Base-by-base conservation (phyloP, 2,888 invertebrate genomes). In the Leucania comma region DNA sequence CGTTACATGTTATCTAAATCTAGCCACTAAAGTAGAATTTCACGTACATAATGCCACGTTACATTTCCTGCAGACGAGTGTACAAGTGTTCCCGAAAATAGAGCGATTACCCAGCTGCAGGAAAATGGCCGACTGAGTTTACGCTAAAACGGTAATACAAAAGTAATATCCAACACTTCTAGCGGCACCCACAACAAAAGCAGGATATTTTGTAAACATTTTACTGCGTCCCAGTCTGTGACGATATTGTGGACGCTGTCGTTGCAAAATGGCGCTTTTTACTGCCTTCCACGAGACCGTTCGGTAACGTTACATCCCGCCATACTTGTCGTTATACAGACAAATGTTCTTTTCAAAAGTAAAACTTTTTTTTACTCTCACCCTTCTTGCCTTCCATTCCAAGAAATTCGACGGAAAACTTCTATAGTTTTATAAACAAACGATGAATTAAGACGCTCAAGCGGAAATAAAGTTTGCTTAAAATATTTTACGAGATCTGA, bases 201-300 rank as follows among this genome's bases (percentile, higher is more conserved):
- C 90, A 89, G 91, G 91, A 93, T 92, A 93, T 94, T 94, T 94
- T 94, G 95, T 94, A 93, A 94, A 93, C 94, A 94, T 95, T 95
- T 95, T 95, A 95, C 92, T 94, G 90, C 94, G 92, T 86, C 92
- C 91, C 95, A 90, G 94, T 89, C 94, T 95, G 95, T 91, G 93
- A 91, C 94, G 91, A 90, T 94, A 94, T 94, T 94, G 94, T 93
- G 93, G 92, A 89, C 91, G 92, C 91, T 92, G 91, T 90, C 91
- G 92, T 87, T 90, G 92, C 93, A 93, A 92, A 93, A 94, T 92
- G 92, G 90, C 93, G 89, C 86, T 93, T 94, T 94, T 95, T 95
- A 95, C 93, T 93, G 90, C 94, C 91, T 89, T 88, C 91, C 89
- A 86, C 89, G 89, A 90, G 88, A 90, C 90, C 90, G 90, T 90